Percentiles rank a stretch among this genome's conserved stretches.
Evolutionary conservation across 1,140 invertebrate genomes (phyloP).

Genomic region (Ostrea edulis): DNA sequence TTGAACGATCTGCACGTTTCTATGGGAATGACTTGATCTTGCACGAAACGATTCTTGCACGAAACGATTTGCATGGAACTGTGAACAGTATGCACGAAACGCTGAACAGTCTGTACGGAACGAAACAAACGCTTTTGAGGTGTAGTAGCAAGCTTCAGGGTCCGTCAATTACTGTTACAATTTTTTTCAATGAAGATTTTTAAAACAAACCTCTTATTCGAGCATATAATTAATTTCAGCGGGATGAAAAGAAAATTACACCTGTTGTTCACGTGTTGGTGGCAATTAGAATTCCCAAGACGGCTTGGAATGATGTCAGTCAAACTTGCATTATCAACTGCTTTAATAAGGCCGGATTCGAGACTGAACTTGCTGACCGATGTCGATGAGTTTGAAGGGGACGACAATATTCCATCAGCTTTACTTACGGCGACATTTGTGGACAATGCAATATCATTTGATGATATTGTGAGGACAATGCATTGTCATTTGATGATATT

Average conservation of each 20-base stretch:
- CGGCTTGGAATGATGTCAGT: neutral
- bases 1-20: too few relatives aligned
- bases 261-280: neutral
- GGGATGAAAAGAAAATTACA: neutral
- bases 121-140: too few relatives aligned
- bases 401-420: neutral
- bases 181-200: neutral
- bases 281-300: neutral
- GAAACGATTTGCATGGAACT: too few relatives aligned
- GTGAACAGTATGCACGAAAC: too few relatives aligned
- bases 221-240: conserved; percentile 1
- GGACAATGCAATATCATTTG: neutral
- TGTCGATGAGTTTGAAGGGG: neutral
- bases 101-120: too few relatives aligned
- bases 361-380: neutral
- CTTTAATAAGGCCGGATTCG: neutral
- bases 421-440: neutral
- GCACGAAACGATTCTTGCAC: too few relatives aligned
- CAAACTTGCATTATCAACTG: neutral
- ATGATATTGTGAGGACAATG: too few relatives aligned
- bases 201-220: neutral
- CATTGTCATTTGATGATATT: too few relatives aligned
- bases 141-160: too few relatives aligned
- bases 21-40: too few relatives aligned
- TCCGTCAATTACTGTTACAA: too few relatives aligned